phyloP scores from a whole-genome alignment of 2,888 invertebrate species.

The Formica aserva region DNA sequence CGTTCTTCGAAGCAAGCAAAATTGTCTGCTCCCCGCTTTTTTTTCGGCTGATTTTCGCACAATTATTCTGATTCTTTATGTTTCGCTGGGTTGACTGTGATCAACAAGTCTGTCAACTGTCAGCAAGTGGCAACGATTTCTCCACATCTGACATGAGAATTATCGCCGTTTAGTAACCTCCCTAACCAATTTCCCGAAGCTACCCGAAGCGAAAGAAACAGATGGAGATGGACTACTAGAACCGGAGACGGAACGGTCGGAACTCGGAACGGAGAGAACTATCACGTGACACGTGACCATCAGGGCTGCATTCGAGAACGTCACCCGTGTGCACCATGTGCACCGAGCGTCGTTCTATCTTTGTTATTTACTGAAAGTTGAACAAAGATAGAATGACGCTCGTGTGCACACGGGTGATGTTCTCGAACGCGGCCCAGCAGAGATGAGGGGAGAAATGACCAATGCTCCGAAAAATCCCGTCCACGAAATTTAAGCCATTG shows the following conservation, averaged over 20 bases:
- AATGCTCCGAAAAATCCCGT: too few relatives aligned
- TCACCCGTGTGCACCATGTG: too few relatives aligned
- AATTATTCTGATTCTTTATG: not conserved
- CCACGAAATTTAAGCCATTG: too few relatives aligned
- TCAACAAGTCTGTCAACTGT: not conserved
- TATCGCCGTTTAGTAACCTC: conserved; percentile 40
- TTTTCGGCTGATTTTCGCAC: not conserved
- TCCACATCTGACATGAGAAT: conserved; percentile 13
- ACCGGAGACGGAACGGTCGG: too few relatives aligned
- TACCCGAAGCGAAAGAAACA: conserved; percentile 45
- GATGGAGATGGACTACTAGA: not conserved
- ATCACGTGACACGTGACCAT: not conserved
- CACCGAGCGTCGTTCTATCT: too few relatives aligned
- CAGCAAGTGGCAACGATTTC: not conserved
- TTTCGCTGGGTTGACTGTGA: not conserved
- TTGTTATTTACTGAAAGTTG: too few relatives aligned
- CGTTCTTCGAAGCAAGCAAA: conserved; percentile 40
- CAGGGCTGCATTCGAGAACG: not conserved
- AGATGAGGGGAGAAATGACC: too few relatives aligned
- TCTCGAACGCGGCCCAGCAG: too few relatives aligned
- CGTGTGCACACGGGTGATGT: too few relatives aligned
- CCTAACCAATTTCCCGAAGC: conserved; percentile 53
- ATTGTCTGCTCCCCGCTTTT: not conserved
- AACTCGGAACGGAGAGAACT: too few relatives aligned
- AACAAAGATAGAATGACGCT: too few relatives aligned